Base-by-base conservation (phyloP, 2,113 vertebrate species). In the human region DNA sequence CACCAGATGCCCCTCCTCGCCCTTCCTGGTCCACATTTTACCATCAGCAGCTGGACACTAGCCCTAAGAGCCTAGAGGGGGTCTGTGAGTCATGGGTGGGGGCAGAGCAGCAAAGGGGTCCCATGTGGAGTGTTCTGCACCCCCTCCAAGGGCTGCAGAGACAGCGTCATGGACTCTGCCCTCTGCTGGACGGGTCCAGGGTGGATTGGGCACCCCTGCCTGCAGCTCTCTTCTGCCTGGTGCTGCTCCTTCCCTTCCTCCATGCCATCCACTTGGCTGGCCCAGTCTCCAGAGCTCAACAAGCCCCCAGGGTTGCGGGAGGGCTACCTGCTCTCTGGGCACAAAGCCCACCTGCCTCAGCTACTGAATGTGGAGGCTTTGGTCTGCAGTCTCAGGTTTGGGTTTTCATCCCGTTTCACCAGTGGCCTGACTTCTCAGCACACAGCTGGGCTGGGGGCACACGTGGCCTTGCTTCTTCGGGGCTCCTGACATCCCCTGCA, bases 121-220 rank as follows among this genome's bases (percentile, higher is more conserved):
- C 27, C 13, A 30, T 9, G 22, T 40, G n/a, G 35, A 40, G 57
- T 8, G 17, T 40, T 43, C 59, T 20, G 72, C 8, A 0, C 22
- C 75, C 9, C 40, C 90, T 43, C 2, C 0, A 6, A 57, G 55
- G 40, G 18, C 32, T 8, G 0, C 16, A 55, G 59, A 86, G 87
- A 50, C 8, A 8, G 11, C 2, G 43, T 43, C 25, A 20, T 4
- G 38, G 75, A 9, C 30, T 27, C 50, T 84, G 5, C 32, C 6
- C 6, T 18, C 78, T 52, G 20, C 32, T 66, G 27, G 27, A 38
- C 0, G 0, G 13, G n/a, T 6, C 17, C 8, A 0, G 57, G 17
- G 8, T 27, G 59, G 66, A 17, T 30, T 50, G 35, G 8, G 43
- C 8, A 17, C 13, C 35, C 16, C 68, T 48, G 27, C 45, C 52